Evolutionary conservation across 1,140 invertebrate species (phyloP).

Genomic region (Temnothorax longispinosus): DNA sequence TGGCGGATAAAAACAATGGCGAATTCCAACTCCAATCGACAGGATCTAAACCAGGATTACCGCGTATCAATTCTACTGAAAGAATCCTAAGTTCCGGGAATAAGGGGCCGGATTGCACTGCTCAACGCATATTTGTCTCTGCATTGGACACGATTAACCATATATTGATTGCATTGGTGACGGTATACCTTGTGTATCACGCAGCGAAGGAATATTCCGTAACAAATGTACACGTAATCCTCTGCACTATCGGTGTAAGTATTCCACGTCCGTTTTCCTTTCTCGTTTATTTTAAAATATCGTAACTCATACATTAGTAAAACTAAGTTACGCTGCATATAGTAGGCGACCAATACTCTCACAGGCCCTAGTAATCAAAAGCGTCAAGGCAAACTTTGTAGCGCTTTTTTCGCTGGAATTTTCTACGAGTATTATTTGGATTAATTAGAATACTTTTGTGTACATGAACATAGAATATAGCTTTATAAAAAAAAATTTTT

Average conservation of each 20-base stretch:
- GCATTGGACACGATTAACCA: constrained; percentile 75
- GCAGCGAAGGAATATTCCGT: constrained; percentile 25
- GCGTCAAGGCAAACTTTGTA: not conserved
- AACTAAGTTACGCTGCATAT: not conserved
- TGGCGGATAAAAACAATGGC: not conserved
- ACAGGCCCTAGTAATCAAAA: not conserved
- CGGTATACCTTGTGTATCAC: constrained; percentile 70
- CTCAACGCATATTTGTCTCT: constrained; percentile 52
- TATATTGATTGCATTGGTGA: constrained; percentile 73
- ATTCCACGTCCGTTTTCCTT: not conserved
- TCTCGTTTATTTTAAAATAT: not conserved
- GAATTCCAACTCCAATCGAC: not conserved
- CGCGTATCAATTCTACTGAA: not conserved
- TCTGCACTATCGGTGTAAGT: constrained; percentile 80
- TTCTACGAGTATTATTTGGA: not conserved
- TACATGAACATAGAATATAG: not conserved
- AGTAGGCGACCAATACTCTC: not conserved
- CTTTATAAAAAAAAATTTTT: not conserved
- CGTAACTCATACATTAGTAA: constrained; percentile 1
- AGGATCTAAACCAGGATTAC: not conserved
- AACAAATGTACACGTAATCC: constrained; percentile 72
- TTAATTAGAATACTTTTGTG: constrained; percentile 19
- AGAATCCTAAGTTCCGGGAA: not conserved
- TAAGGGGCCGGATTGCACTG: not conserved
- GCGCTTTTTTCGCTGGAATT: not conserved